phyloP scores from a whole-genome alignment of 2,888 invertebrate genomes.

The Leuctra nigra region DNA sequence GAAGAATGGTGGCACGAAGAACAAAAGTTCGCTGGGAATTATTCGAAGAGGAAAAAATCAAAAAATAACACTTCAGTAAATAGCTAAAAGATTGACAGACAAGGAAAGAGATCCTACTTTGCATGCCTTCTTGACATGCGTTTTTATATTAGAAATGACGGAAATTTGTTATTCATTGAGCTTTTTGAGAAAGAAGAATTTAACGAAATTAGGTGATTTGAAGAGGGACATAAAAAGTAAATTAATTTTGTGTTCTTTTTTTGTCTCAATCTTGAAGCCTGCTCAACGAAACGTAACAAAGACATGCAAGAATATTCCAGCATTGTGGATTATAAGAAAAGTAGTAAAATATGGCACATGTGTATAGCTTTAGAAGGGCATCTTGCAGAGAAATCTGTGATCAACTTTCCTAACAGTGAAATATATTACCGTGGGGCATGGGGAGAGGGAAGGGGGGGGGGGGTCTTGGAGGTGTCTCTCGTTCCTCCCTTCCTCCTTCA shows the following conservation, averaged over 20 bases:
- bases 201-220: background rate
- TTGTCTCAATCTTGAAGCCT: no score
- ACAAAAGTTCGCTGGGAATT: slow-evolving; percentile 28
- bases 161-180: background rate
- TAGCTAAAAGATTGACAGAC: slow-evolving; percentile 29
- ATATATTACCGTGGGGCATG: no score
- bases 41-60: slow-evolving; percentile 28
- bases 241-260: background rate
- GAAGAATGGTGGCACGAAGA: slow-evolving; percentile 23
- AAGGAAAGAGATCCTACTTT: slow-evolving; percentile 21
- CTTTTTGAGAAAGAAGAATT: background rate
- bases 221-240: background rate
- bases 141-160: no score
- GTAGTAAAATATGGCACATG: no score
- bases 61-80: slow-evolving; percentile 30
- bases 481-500: slow-evolving; percentile 6
- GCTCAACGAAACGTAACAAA: no score
- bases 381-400: no score
- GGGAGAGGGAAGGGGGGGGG: no score
- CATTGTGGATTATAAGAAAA: no score
- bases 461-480: background rate
- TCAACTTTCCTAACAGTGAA: no score
- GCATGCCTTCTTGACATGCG: slow-evolving; percentile 22
- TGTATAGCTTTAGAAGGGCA: no score
- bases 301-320: no score